Evolutionary conservation across 2,113 vertebrate genomes (phyloP).

Genomic region (Hydrochoerus hydrochaeris): DNA sequence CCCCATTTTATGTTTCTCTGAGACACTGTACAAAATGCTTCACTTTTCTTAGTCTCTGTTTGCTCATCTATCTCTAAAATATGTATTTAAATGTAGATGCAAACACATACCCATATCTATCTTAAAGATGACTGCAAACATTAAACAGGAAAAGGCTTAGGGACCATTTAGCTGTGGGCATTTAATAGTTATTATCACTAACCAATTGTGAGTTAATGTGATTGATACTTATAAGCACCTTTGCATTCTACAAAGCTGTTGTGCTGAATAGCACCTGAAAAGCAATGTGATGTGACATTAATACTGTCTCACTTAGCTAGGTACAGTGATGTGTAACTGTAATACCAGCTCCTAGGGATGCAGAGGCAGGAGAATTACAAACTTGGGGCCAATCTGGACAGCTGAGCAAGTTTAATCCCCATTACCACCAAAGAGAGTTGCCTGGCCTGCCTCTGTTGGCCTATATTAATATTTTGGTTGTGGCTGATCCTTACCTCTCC

Average conservation of each 20-base stretch:
- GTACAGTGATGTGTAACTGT: not conserved
- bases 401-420: not conserved
- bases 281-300: not conserved
- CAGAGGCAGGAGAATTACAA: not conserved
- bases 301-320: not conserved
- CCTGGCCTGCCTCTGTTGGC: not conserved
- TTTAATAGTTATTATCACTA: not conserved
- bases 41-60: not conserved
- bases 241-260: not conserved
- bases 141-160: conserved; percentile 22
- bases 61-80: not conserved
- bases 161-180: not conserved
- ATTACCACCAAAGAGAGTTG: not conserved
- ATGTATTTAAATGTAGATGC: not conserved
- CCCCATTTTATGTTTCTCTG: not conserved
- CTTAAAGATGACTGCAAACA: not conserved
- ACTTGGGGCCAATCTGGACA: not conserved
- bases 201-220: not conserved
- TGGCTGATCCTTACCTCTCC: not conserved
- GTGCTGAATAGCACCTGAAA: not conserved
- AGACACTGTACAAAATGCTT: not conserved
- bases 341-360: not conserved
- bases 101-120: not conserved
- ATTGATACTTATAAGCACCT: not conserved
- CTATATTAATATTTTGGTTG: not conserved